A percentile compares a stretch with the other conserved stretches of the same genome.
Evolutionary conservation across 1,140 invertebrate genomes (phyloP).

Genomic region (Sesamia nonagrioides): DNA sequence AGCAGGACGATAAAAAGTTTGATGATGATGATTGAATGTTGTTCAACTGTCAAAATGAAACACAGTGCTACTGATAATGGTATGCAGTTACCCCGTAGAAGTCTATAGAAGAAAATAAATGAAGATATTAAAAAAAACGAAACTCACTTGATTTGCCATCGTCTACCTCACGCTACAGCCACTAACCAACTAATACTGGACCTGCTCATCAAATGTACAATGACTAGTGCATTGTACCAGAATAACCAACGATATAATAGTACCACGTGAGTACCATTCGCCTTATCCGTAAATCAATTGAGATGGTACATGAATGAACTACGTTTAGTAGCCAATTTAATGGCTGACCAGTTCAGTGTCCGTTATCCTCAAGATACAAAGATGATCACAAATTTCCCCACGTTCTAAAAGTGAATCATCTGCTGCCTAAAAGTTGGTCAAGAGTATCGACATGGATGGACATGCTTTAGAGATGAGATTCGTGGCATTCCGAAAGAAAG

Average conservation of each 20-base stretch:
- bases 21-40: too few relatives aligned
- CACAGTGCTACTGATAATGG: background rate
- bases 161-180: background rate
- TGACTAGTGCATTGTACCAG: conserved; percentile 33
- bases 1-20: too few relatives aligned
- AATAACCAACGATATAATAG: background rate
- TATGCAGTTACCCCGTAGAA: too few relatives aligned
- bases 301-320: background rate
- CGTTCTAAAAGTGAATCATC: too few relatives aligned
- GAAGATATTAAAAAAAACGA: background rate
- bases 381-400: background rate
- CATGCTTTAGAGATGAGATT: too few relatives aligned
- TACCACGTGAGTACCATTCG: background rate
- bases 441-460: too few relatives aligned
- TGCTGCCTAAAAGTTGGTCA: too few relatives aligned
- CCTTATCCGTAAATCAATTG: conserved; percentile 11
- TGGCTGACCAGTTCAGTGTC: background rate
- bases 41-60: too few relatives aligned
- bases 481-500: too few relatives aligned
- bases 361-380: background rate
- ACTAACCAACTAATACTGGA: conserved; percentile 8
- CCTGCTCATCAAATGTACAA: background rate
- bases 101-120: too few relatives aligned
- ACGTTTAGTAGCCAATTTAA: background rate
- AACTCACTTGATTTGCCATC: conserved; percentile 17